Conservation (phyloP, 2,888 invertebrate genomes). For the Pammene aurita region DNA sequence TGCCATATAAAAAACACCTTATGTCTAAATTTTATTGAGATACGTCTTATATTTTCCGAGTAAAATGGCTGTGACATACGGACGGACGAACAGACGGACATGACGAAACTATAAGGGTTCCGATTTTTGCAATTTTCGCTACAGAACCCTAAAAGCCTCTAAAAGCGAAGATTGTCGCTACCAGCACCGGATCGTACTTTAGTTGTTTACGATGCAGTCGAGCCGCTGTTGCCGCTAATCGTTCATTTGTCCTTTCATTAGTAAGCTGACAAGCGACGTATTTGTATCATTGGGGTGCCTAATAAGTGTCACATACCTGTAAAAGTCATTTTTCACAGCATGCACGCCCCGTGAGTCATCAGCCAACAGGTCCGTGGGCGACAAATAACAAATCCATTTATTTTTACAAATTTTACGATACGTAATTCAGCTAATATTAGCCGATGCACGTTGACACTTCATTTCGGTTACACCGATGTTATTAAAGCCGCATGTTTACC, state of each 20-base stretch:
- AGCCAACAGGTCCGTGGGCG: conserved; percentile 61
- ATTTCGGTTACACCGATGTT: conserved; percentile 42
- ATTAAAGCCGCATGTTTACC: conserved; percentile 33
- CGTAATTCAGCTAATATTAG: conserved; percentile 67
- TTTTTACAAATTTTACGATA: conserved; percentile 69
- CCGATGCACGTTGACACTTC: conserved; percentile 48
- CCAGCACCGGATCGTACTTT: conserved; percentile 11
- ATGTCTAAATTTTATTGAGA: too few species aligned
- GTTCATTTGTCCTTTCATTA: conserved; percentile 41
- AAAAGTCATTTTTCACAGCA: conserved; percentile 57
- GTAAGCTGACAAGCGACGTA: conserved; percentile 18
- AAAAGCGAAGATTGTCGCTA: too few species aligned
- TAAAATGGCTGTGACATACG: too few species aligned
- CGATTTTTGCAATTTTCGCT: too few species aligned
- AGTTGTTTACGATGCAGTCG: conserved; percentile 17
- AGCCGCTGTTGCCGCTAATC: conserved; percentile 45
- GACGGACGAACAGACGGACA: too few species aligned
- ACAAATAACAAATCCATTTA: conserved; percentile 62
- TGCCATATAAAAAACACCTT: too few species aligned
- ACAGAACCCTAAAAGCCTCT: too few species aligned
- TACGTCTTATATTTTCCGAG: too few species aligned
- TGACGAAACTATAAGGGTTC: too few species aligned
- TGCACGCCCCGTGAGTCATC: conserved; percentile 60
- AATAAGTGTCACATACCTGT: conserved; percentile 57
- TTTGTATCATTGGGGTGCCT: conserved; percentile 23